Percentiles rank a stretch among this genome's conserved stretches.
Evolutionary conservation across 2,797 vertebrate species (phyloP).

Genomic region (Morelia viridis): DNA sequence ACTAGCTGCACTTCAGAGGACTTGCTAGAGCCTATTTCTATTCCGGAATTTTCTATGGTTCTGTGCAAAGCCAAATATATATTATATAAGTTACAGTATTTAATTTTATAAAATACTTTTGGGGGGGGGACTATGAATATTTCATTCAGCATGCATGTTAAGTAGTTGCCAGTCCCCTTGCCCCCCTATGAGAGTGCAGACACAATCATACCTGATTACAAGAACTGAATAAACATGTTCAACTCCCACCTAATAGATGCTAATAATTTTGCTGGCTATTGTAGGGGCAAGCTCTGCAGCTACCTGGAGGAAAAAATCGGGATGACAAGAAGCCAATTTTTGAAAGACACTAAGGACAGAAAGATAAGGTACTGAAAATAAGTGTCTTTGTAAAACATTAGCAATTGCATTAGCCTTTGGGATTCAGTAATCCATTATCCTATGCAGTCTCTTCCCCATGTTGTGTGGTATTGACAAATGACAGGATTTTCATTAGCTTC

Average conservation of each 20-base stretch:
- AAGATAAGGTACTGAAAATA: neutral
- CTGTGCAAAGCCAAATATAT: neutral
- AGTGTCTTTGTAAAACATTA: neutral
- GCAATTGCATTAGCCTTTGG: neutral
- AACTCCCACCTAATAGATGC: neutral
- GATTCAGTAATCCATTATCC: neutral
- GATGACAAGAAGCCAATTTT: neutral
- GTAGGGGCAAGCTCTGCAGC: neutral
- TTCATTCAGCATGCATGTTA: neutral
- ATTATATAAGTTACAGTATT: neutral
- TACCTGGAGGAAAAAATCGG: neutral
- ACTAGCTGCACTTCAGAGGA: neutral
- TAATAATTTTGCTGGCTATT: neutral
- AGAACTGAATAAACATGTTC: neutral
- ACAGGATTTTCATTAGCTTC: neutral
- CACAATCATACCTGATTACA: neutral
- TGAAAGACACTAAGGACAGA: neutral
- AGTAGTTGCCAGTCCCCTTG: neutral
- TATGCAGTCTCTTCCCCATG: neutral
- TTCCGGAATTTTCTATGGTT: neutral
- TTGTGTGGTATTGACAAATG: neutral
- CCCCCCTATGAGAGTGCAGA: neutral
- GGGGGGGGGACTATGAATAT: neutral
- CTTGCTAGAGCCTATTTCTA: neutral
- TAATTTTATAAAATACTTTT: neutral